Base-by-base conservation (phyloP, 2,888 invertebrate species). In the Cyclophora albipunctata region DNA sequence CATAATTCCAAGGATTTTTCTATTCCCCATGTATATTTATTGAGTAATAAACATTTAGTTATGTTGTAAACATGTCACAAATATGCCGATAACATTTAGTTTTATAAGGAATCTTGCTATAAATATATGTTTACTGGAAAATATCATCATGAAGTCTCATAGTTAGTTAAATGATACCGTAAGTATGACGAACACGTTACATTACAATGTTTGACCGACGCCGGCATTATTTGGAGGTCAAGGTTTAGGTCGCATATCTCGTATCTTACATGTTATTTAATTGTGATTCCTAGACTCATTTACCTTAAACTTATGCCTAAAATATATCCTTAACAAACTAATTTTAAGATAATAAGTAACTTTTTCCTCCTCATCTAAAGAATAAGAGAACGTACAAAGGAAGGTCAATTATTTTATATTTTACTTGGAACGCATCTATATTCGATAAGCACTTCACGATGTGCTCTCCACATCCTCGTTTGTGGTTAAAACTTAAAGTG, bases 211-310 rank as follows among this genome's bases (percentile, higher is more conserved):
- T 58, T 52, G 54, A 54, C 53, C 60, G 54, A 56, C 46, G 49
- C 51, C 57, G 60, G 64, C 61, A 62, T 63, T 42, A 59, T 69
- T 68, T 64, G 70, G 73, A 71, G 73, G 74, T 77, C 77, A 76
- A 73, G 71, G 75, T 57, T 64, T 53, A 49, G 51, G 47, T 56
- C 58, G 63, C 59, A 54, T 65, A 59, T 59, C 59, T 60, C 60
- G 55, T 54, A 56, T 49, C 58, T 61, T 58, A 57, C n/a, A 62
- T 45, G 42, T 64, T 62, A 63, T 62, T 55, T 43, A 48, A 56
- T 53, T 46, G 53, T 63, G 59, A 60, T 54, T 52, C 57, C 52
- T 50, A 49, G 50, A 40, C 45, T 48, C 45, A 42, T 46, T 45
- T 44, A 46, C 42, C 46, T 49, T 49, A 49, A 52, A 47, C 51